Percentiles rank a stretch among this genome's conserved stretches.
phyloP scores from a whole-genome alignment of 2,888 invertebrate genomes.

The Alentia gelatinosa region DNA sequence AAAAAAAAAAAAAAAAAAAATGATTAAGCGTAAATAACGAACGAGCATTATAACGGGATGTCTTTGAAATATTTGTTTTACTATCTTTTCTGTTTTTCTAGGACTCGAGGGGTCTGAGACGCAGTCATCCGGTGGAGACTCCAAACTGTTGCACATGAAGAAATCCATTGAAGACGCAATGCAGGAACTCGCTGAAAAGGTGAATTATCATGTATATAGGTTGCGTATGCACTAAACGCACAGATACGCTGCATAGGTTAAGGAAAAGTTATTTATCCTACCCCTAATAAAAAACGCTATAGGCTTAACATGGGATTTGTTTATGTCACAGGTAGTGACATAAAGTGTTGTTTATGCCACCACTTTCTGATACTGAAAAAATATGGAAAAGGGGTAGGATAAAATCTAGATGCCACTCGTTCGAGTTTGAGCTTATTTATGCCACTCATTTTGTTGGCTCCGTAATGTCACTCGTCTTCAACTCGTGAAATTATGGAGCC shows the following conservation, averaged over 20 bases:
- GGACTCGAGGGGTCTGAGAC: background rate
- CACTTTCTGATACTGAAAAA: background rate
- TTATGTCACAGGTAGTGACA: too few relatives aligned
- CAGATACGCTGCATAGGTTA: background rate
- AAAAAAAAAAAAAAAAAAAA: too few relatives aligned
- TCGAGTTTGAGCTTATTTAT: too few relatives aligned
- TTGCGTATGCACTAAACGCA: background rate
- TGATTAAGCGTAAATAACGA: too few relatives aligned
- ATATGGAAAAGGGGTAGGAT: background rate
- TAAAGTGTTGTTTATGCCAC: background rate
- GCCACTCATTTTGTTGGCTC: too few relatives aligned
- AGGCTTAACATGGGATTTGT: background rate
- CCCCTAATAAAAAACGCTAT: background rate
- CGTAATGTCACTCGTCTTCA: too few relatives aligned
- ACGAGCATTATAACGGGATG: background rate
- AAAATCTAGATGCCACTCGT: too few relatives aligned
- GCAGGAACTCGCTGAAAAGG: constrained; percentile 58
- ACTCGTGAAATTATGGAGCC: too few relatives aligned
- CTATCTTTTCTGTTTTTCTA: background rate
- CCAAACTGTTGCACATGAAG: constrained; percentile 51
- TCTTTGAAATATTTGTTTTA: too few relatives aligned
- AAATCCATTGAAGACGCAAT: constrained; percentile 62
- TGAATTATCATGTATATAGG: background rate
- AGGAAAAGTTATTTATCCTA: background rate
- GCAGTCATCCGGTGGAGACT: background rate